These are phyloP conservation scores for Xylocampa areola DNA, from an alignment of 2,888 invertebrate species.

Conservation along the genomic window DNA sequence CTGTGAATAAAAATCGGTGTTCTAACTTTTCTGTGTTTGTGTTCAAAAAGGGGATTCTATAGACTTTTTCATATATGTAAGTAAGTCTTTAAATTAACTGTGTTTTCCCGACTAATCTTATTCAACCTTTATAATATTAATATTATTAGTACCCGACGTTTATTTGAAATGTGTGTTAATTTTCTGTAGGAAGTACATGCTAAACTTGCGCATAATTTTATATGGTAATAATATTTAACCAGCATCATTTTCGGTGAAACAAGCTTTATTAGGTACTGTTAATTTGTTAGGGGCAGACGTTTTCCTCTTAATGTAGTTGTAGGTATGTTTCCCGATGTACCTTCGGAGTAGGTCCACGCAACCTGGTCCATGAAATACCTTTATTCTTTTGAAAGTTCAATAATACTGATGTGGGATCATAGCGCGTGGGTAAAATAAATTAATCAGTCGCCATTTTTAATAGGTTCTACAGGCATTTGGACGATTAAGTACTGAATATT, in stretches of 20 bases:
- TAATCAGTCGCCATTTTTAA: too few species aligned
- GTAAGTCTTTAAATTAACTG: conserved; percentile 20
- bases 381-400: too few species aligned
- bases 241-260: conserved; percentile 14
- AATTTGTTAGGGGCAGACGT: conserved; percentile 9
- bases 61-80: conserved; percentile 42
- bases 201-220: conserved; percentile 19
- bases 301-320: neutral
- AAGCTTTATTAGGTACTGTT: neutral
- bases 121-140: too few species aligned
- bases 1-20: conserved; percentile 52
- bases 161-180: conserved; percentile 17
- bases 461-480: neutral
- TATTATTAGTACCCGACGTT: conserved; percentile 8
- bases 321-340: neutral
- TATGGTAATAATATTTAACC: conserved; percentile 8
- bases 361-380: too few species aligned
- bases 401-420: too few species aligned
- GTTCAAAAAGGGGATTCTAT: conserved; percentile 51
- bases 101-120: conserved; percentile 5
- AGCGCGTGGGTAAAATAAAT: too few species aligned
- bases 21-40: conserved; percentile 55
- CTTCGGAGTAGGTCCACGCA: neutral
- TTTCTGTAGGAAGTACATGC: neutral
- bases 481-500: too few species aligned